Conservation (phyloP, 2,797 vertebrate species). For the Pseudomugil tenellus region DNA sequence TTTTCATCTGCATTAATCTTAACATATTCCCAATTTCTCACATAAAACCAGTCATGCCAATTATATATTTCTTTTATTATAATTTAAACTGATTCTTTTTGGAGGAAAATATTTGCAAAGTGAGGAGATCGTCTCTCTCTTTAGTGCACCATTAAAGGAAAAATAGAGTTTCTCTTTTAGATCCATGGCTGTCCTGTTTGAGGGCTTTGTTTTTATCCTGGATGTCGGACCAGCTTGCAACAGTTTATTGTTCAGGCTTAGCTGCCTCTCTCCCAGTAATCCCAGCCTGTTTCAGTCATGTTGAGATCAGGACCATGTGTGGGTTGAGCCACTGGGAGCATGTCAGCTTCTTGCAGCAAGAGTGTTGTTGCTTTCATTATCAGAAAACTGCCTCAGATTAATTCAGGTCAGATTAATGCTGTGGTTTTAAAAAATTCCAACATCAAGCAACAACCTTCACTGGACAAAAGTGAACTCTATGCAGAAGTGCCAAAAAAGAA, state of each 20-base stretch:
- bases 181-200: neutral
- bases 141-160: neutral
- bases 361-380: neutral
- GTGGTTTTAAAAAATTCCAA: too few relatives aligned
- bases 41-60: constrained; percentile 2
- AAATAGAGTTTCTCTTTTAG: neutral
- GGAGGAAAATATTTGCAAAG: neutral
- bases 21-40: neutral
- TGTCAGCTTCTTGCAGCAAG: neutral
- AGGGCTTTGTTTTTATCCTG: constrained; percentile 4
- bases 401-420: too few relatives aligned
- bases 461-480: too few relatives aligned
- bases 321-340: neutral
- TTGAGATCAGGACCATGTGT: neutral
- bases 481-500: too few relatives aligned
- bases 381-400: neutral
- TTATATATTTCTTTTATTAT: neutral
- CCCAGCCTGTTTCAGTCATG: neutral
- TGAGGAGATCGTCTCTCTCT: too few relatives aligned
- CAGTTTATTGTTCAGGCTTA: neutral
- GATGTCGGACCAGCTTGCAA: neutral
- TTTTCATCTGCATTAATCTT: constrained; percentile 24
- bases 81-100: neutral
- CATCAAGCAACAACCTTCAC: too few relatives aligned
- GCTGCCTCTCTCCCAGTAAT: constrained; percentile 5